These are phyloP conservation scores for Drosophila mauritiana DNA, from an alignment of 1,140 invertebrate species.

Conservation along the genomic window DNA sequence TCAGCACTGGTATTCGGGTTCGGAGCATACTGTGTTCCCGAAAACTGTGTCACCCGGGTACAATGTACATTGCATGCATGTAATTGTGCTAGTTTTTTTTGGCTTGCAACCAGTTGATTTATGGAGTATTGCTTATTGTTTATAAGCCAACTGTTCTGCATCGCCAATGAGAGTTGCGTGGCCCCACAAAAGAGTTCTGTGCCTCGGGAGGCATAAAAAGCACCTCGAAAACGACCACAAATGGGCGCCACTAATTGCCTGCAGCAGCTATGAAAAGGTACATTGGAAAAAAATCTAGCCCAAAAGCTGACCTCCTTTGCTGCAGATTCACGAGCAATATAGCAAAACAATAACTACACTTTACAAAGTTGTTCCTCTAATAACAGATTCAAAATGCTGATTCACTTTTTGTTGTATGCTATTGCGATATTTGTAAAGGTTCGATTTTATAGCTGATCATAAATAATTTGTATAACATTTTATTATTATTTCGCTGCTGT, in stretches of 20 bases:
- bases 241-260: constrained; percentile 42
- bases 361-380: too few relatives aligned
- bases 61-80: constrained; percentile 33
- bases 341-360: too few relatives aligned
- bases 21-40: constrained; percentile 15
- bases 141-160: constrained; percentile 38
- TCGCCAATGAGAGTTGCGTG: constrained; percentile 37
- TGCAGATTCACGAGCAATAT: too few relatives aligned
- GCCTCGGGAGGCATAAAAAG: constrained; percentile 7
- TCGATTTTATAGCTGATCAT: too few relatives aligned
- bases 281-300: background rate
- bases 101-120: constrained; percentile 30
- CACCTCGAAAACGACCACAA: constrained; percentile 13
- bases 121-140: constrained; percentile 61
- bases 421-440: too few relatives aligned
- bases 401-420: too few relatives aligned
- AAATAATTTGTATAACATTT: background rate
- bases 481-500: background rate
- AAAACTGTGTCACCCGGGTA: constrained; percentile 55
- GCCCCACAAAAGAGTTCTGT: constrained; percentile 25
- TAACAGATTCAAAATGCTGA: too few relatives aligned
- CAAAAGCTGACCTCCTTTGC: too few relatives aligned
- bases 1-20: constrained; percentile 4
- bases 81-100: constrained; percentile 16
- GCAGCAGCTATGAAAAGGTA: constrained; percentile 1